Percentiles rank a stretch among this genome's conserved stretches.
Evolutionary conservation across 1,140 invertebrate genomes (phyloP).

Genomic region (Sarcophaga bullata): DNA sequence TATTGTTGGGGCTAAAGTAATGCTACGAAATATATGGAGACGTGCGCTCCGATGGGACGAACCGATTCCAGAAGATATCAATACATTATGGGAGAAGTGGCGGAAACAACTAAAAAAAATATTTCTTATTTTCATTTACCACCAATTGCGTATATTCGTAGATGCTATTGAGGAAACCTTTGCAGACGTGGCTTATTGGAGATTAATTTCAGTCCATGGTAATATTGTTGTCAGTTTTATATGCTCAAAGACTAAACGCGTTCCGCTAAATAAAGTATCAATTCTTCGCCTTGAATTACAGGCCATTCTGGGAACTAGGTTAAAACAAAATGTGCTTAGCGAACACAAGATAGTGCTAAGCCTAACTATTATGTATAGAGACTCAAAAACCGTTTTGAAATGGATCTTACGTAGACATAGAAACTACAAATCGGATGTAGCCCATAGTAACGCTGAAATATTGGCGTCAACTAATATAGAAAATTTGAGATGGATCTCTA

Average conservation of each 20-base stretch:
- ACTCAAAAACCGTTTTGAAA: neutral
- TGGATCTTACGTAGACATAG: neutral
- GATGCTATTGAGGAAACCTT: constrained; percentile 31
- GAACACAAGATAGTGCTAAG: neutral
- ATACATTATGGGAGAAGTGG: neutral
- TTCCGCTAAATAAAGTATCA: neutral
- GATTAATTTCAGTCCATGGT: neutral
- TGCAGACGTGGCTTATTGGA: constrained; percentile 32
- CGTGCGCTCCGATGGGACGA: neutral
- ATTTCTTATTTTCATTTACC: neutral
- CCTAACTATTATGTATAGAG: neutral
- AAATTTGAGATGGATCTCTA: no score
- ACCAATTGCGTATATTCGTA: neutral
- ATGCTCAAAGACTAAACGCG: constrained; percentile 26
- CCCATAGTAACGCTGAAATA: no score
- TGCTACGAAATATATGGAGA: constrained; percentile 3
- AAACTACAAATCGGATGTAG: neutral
- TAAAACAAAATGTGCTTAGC: no score
- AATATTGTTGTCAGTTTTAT: neutral
- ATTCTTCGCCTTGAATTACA: constrained; percentile 36
- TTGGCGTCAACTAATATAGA: no score
- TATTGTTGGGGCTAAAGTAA: no score
- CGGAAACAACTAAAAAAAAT: neutral
- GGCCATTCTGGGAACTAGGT: neutral
- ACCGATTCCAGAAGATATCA: no score